Base-by-base conservation (phyloP, 2,113 vertebrate genomes). In the Hydropotes inermis region DNA sequence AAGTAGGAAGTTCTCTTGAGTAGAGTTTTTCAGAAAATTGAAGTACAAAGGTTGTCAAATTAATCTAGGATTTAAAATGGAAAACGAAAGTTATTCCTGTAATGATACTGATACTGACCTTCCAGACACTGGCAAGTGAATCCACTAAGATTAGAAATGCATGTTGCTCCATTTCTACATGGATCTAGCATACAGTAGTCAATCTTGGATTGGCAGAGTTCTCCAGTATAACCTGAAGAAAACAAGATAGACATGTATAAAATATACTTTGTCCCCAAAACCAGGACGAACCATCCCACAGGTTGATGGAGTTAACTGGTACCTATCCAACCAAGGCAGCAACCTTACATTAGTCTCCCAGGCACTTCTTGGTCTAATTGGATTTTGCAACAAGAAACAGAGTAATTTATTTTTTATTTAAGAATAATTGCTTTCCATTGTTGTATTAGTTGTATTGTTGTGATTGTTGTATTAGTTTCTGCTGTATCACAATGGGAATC, bases 161-260 rank as follows among this genome's bases (percentile, higher is more conserved):
- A 99, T 1, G 99, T 99, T 8, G 99, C 99, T 98, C 99, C 99
- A 6, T 99, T 99, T 93, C 99, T 99, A 98, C 99, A 99, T 0
- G 99, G 99, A 93, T 99, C 98, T 87, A 99, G 99, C 91, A 98
- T 64, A 91, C 99, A 99, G 15, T 99, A 99, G 98, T 99, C 99
- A 14, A 99, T 99, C 98, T 99, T 98, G 95, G 99, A 98, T 97
- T 99, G 99, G 98, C 99, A 99, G n/a, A 99, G 99, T 43, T 99
- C 99, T 58, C 99, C 99, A 0, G 99, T 99, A 70, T 99, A 99
- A 96, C 99, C 99, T 99, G 98, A 79, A 50, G 10, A 57, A 87
- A 97, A 96, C 78, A 87, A 81, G 64, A 82, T 0, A 95, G 36
- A 88, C 55, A 78, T 30, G n/a, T 30, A 61, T 87, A 78, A 89